phyloP scores from a whole-genome alignment of 2,113 vertebrate genomes.

The Podocnemis expansa region DNA sequence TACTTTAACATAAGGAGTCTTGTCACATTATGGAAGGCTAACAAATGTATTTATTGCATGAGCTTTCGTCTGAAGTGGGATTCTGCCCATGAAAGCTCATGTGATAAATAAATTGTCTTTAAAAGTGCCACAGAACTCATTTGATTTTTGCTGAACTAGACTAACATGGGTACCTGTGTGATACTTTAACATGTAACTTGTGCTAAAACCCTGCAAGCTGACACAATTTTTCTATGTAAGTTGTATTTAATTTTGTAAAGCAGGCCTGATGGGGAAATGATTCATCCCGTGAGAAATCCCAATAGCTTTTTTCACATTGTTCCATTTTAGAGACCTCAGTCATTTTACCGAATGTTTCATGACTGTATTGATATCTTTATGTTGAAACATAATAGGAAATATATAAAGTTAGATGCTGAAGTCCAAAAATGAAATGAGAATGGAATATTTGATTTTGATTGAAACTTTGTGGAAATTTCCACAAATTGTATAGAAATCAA shows the following conservation, averaged over 20 bases:
- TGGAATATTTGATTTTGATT: neutral
- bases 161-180: too few relatives aligned
- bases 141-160: too few relatives aligned
- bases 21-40: too few relatives aligned
- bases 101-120: too few relatives aligned
- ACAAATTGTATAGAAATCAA: neutral
- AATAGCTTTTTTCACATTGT: neutral
- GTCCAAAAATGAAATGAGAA: neutral
- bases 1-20: too few relatives aligned
- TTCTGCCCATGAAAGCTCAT: too few relatives aligned
- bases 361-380: neutral
- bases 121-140: too few relatives aligned
- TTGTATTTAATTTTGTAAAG: too few relatives aligned
- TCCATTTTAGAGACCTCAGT: neutral
- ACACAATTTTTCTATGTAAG: too few relatives aligned
- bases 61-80: too few relatives aligned
- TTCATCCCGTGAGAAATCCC: neutral
- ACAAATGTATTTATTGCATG: too few relatives aligned
- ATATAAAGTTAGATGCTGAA: neutral
- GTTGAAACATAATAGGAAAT: neutral
- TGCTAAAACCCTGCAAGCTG: neutral
- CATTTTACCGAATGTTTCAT: neutral
- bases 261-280: neutral
- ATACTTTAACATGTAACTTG: neutral
- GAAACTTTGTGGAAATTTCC: neutral